Percentiles rank a stretch among this genome's conserved stretches.
Evolutionary conservation across 2,113 vertebrate genomes (phyloP).

Genomic region (Protomyctophum bolini): DNA sequence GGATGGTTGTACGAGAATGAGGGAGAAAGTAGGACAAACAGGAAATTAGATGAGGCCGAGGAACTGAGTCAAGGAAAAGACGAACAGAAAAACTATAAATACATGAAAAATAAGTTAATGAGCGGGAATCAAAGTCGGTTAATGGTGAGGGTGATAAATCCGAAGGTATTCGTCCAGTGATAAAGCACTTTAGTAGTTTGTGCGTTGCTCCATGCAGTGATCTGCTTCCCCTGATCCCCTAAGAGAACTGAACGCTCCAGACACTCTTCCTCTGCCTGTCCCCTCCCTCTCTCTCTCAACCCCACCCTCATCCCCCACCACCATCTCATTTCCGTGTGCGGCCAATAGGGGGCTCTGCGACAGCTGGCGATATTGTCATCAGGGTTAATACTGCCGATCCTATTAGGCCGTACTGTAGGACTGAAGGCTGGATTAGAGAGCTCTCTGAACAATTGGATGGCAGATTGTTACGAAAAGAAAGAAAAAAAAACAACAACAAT

Average conservation of each 20-base stretch:
- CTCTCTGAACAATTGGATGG: constrained; percentile 89
- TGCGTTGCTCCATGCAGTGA: constrained; percentile 37
- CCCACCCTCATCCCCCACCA: constrained; percentile 44
- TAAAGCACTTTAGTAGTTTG: constrained; percentile 53
- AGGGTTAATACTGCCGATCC: constrained; percentile 92
- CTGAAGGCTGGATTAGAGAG: constrained; percentile 92
- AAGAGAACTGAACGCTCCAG: constrained; percentile 77
- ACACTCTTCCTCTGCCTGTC: constrained; percentile 45
- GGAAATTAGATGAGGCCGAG: constrained; percentile 1
- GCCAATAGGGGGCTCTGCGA: constrained; percentile 82
- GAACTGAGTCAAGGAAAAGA: background rate
- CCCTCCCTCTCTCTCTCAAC: constrained; percentile 32
- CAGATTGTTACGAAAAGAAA: constrained; percentile 56
- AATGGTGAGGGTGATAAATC: background rate
- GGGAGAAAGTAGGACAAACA: background rate
- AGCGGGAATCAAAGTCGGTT: background rate
- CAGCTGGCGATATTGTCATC: constrained; percentile 85
- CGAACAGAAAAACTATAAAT: background rate
- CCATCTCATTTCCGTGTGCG: constrained; percentile 68
- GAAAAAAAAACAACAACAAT: constrained; percentile 11
- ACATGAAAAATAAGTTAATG: background rate
- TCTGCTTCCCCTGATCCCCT: constrained; percentile 63
- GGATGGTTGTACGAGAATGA: constrained; percentile 5
- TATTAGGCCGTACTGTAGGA: constrained; percentile 90
- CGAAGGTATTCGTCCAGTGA: constrained; percentile 43